These are phyloP conservation scores for Labeo catla DNA, from an alignment of 2,113 vertebrate genomes.

Conservation along the genomic window DNA sequence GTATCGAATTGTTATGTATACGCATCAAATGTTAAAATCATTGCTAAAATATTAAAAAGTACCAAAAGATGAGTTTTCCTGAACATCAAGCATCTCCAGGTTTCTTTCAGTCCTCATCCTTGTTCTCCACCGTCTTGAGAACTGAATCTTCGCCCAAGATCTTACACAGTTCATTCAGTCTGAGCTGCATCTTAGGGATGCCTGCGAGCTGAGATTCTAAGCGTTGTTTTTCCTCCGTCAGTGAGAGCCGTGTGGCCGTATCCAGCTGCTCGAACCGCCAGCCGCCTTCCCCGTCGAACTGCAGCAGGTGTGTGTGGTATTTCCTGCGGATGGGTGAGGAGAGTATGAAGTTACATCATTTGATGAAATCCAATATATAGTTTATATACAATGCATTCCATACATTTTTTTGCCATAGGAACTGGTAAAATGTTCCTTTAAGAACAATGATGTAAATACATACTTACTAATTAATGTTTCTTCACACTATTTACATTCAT, in stretches of 20 bases:
- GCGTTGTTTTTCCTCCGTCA: slow-evolving; percentile 97
- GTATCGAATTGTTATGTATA: background rate
- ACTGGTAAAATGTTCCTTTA: background rate
- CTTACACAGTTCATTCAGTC: slow-evolving; percentile 95
- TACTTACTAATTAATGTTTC: background rate
- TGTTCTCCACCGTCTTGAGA: slow-evolving; percentile 82
- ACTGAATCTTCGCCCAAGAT: slow-evolving; percentile 97
- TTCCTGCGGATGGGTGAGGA: slow-evolving; percentile 81
- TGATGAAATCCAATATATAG: background rate
- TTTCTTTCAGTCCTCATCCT: slow-evolving; percentile 51
- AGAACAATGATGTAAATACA: background rate
- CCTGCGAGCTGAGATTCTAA: slow-evolving; percentile 95
- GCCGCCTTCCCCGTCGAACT: slow-evolving; percentile 96
- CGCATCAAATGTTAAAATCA: slow-evolving; percentile 8
- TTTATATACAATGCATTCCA: background rate
- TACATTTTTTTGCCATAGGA: background rate
- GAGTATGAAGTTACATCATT: background rate
- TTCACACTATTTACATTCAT: background rate
- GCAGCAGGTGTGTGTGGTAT: slow-evolving; percentile 96
- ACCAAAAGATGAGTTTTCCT: background rate
- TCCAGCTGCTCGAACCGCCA: slow-evolving; percentile 97
- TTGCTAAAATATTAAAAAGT: background rate
- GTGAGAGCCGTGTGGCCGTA: slow-evolving; percentile 89
- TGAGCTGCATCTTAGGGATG: slow-evolving; percentile 95
- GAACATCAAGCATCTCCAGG: background rate